Evolutionary conservation across 2,888 invertebrate genomes (phyloP), one percentile per base, ranked within the genome.

Genomic region (Megalurothrips usitatus): DNA sequence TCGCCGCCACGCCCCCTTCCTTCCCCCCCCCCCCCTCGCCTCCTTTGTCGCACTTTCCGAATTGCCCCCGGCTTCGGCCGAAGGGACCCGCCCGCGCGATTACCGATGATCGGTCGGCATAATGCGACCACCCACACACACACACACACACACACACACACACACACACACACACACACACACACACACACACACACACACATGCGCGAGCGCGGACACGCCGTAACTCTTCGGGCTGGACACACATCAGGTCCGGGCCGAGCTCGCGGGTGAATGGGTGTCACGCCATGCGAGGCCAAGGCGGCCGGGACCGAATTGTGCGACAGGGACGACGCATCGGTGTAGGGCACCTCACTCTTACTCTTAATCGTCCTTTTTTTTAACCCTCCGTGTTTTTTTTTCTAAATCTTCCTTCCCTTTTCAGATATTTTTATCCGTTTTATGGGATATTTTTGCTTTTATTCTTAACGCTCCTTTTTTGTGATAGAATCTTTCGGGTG

Each of bases 181-280:
- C 52, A 52, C 52, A 52, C 52, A 17, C 52, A 52, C 52, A 52
- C 52, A 17, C 52, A 52, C 52, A 52, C 52, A 52, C 52, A 12
- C 49, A 12, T 49, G 49, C 49, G 10, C 49, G 12, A 9, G 49
- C 49, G 9, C n/a, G n/a, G n/a, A n/a, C n/a, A 17, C 19, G 58
- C n/a, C n/a, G 14, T 63, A 58, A 81, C 11, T 81, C 58, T 81
- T 63, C 34, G 43, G 34, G 34, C 3, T 43, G 34, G 34, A 43
- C 34, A 43, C 34, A 43, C 34, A 43, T 43, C 34, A 43, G 34
- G n/a, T n/a, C n/a, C 6, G 52, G 17, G 52, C 52, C 52, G 14
- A 17, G 52, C 17, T 11, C 52, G 52, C 14, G 6, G 52, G 52
- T 11, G 17, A 17, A 52, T 52, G 52, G n/a, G n/a, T 52, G 52